Evolutionary conservation across 35 echinoderm and acorn worm species (phyloP), one percentile per base, ranked within the genome.

Genomic region (Stichopus chloronotus): DNA sequence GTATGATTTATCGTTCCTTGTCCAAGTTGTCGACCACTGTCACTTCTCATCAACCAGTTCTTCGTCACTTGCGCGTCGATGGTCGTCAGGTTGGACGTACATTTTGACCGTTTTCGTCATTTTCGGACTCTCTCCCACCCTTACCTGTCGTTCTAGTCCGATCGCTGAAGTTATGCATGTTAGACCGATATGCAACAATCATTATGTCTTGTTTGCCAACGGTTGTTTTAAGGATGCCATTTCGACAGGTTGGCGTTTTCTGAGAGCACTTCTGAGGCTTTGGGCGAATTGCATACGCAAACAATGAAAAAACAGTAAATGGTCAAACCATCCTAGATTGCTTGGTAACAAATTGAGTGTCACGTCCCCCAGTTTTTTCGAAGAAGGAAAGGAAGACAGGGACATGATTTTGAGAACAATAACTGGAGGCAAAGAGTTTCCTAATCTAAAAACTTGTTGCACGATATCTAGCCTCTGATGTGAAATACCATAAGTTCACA

Each of bases 1-100:
- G 43, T 55, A 52, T 83, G 80, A 83, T 83, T 55, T 83, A 83
- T 83, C 80, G 80, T 83, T 83, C 4, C 52, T 83, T 55, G 43
- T 83, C 10, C n/a, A 53, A 19, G 55, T 43, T 55, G 25, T 55
- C 55, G 80, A 83, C 80, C 80, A 52, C 55, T n/a, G 52, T 83
- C 53, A 56, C 25, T 83, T 83, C 55, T 52, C 17, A 55, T 55
- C 80, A 55, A 83, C n/a, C 52, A 5, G 25, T 13, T 12, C 30
- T 56, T 83, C 52, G 19, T 83, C 80, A 55, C 55, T 56, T 6
- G 8, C 12, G 25, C 61, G 61, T 65, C 19, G 61, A 65, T 65
- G 61, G 11, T 19, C 61, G 19, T 19, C 19, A 14, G 19, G 7
- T 65, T 65, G 61, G 30, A 43, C 30, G 30, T 1, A 43, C 30